These are phyloP conservation scores for Sinocyclocheilus anshuiensis DNA, from an alignment of 2,113 vertebrate species.

Conservation along the genomic window DNA sequence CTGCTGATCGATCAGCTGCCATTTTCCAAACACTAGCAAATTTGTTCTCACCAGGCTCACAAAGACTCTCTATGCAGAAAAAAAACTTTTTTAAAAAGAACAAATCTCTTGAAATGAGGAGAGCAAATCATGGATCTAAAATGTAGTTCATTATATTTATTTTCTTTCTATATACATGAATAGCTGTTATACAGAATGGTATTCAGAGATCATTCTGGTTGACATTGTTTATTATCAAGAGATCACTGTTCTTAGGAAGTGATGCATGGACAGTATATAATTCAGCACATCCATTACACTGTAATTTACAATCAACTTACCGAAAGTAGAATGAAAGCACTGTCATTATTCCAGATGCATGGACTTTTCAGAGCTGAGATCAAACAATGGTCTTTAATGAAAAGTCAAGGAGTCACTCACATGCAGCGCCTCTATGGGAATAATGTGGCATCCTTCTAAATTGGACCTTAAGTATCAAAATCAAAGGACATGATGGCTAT, in stretches of 20 bases:
- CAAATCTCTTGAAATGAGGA: not conserved
- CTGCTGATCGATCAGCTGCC: constrained; percentile 31
- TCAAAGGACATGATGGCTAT: constrained; percentile 42
- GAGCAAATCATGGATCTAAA: constrained; percentile 12
- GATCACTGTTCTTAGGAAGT: constrained; percentile 33
- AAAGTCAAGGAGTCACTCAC: constrained; percentile 10
- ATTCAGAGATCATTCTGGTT: constrained; percentile 21
- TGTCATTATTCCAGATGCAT: constrained; percentile 11
- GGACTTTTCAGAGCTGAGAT: not conserved
- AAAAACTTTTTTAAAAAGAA: constrained; percentile 16
- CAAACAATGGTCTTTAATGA: constrained; percentile 35
- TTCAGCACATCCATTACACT: constrained; percentile 6
- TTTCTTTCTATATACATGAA: constrained; percentile 1
- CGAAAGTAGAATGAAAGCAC: not conserved
- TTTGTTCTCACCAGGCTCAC: constrained; percentile 1
- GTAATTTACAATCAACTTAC: constrained; percentile 41
- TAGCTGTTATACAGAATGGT: constrained; percentile 15
- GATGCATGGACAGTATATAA: constrained; percentile 24
- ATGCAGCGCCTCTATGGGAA: not conserved
- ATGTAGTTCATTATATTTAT: not conserved
- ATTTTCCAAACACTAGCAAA: constrained; percentile 17
- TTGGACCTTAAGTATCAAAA: constrained; percentile 34
- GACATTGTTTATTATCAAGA: constrained; percentile 31
- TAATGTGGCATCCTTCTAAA: constrained; percentile 6
- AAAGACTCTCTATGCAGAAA: constrained; percentile 10